Percentiles rank a stretch among this genome's conserved stretches.
These are phyloP conservation scores for Salarias fasciatus DNA, from an alignment of 2,797 vertebrate species.

Conservation along the genomic window DNA sequence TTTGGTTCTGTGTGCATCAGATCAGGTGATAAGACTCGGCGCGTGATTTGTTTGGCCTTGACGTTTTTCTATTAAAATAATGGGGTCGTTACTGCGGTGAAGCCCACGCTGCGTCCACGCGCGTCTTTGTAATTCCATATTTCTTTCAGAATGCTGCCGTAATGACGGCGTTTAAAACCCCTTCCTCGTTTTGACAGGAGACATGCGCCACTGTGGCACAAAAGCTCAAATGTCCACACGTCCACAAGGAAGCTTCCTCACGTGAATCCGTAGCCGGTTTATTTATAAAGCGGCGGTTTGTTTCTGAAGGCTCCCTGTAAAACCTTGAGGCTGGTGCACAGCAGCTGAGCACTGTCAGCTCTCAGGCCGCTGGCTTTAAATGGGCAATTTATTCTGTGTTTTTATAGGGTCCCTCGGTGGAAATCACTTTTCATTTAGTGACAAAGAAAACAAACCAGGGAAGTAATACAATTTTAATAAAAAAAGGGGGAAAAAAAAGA, in stretches of 20 bases:
- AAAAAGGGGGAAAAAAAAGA: slow-evolving; percentile 41
- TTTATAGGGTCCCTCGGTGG: slow-evolving; percentile 61
- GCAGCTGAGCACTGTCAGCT: slow-evolving; percentile 45
- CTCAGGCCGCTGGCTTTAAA: slow-evolving; percentile 52
- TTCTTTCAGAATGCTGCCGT: slow-evolving; percentile 57
- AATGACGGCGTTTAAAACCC: slow-evolving; percentile 39
- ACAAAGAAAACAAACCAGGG: slow-evolving; percentile 67
- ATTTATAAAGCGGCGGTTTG: slow-evolving; percentile 51
- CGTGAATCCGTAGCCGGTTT: slow-evolving; percentile 42
- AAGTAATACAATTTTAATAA: slow-evolving; percentile 71
- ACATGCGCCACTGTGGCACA: not conserved
- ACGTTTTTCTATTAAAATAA: slow-evolving; percentile 73
- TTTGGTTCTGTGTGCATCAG: slow-evolving; percentile 49
- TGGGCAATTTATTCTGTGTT: slow-evolving; percentile 58
- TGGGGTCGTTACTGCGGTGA: slow-evolving; percentile 52
- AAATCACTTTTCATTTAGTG: slow-evolving; percentile 71
- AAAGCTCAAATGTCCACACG: slow-evolving; percentile 11
- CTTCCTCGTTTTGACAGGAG: slow-evolving; percentile 35
- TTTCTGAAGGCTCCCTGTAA: slow-evolving; percentile 34
- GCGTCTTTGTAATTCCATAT: slow-evolving; percentile 40
- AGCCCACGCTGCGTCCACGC: slow-evolving; percentile 30
- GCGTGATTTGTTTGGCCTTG: slow-evolving; percentile 54
- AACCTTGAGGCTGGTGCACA: slow-evolving; percentile 47
- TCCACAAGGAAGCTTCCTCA: slow-evolving; percentile 34
- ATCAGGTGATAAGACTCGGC: slow-evolving; percentile 51